Evolutionary conservation across 1,140 invertebrate species (phyloP), one percentile per base, ranked within the genome.

Genomic region (Pseudomyrmex concolor): DNA sequence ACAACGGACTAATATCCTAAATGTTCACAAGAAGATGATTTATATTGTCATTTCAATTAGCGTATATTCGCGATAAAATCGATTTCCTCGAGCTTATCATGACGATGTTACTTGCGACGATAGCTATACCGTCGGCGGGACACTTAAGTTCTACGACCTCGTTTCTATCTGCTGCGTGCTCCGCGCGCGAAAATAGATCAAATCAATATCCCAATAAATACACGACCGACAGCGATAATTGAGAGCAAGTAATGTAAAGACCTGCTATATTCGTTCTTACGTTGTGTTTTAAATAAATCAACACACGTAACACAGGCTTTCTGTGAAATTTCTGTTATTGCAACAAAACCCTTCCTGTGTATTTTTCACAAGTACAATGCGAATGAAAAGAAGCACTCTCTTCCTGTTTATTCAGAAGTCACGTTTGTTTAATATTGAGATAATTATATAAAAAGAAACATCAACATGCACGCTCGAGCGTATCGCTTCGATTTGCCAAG

Each of bases 201-300:
- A 80, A 80, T 80, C 76, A 60, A 80, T 80, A 80, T 60, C 68
- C 19, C 76, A 70, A 80, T 80, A 43, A 70, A 59, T 70, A 78
- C 67, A 78, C 43, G 43, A 48, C 54, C 22, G 64, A 15, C 13
- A 59, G 66, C 66, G 66, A 80, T 80, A 71, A 80, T 80, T 59
- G 76, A 80, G 57, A 48, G 43, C 76, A 43, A 45, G 10, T 25
- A 8, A 50, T 59, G n/a, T 55, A 34, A 34, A 48, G 55, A 70
- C 12, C 60, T 71, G 34, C 34, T 50, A 80, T 22, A 15, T 59
- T 19, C 4, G 2, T 50, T 12, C 43, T 3, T 12, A 17, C 34
- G 43, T 3, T 50, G 8, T 19, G 45, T 59, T 70, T 19, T 25
- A 8, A 60, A 34, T 54, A 70, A 80, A 78, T 17, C 63, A 50